A percentile compares a stretch with the other conserved stretches of the same genome.
Conservation (phyloP, 1,140 invertebrate genomes). For the Geopemphigus sp. region DNA sequence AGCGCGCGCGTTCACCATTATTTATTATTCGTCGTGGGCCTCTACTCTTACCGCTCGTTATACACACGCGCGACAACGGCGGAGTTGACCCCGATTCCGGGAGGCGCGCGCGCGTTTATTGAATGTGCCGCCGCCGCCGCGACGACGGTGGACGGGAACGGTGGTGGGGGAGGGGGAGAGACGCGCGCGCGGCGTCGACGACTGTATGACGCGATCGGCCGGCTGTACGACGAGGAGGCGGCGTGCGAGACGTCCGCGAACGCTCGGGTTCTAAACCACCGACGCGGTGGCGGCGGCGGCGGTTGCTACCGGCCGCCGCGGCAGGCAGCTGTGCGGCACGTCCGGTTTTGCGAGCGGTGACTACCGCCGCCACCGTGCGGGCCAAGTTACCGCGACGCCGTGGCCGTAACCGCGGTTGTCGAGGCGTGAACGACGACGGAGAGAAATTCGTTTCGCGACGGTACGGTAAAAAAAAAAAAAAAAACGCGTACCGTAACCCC, state of each 20-base stretch:
- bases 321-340: slow-evolving; percentile 27
- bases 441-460: no score
- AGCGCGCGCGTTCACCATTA: no score
- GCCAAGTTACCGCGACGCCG: neutral
- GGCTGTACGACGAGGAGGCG: neutral
- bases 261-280: slow-evolving; percentile 3
- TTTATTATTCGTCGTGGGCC: no score
- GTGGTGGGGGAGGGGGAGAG: neutral
- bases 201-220: neutral
- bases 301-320: slow-evolving; percentile 12
- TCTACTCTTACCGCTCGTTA: no score
- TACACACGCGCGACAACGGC: neutral
- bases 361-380: neutral
- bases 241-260: slow-evolving; percentile 19
- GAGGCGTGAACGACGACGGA: neutral
- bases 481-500: neutral
- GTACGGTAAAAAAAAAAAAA: no score
- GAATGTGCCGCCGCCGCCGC: neutral
- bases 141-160: slow-evolving; percentile 19
- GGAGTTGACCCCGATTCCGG: slow-evolving; percentile 23
- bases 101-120: slow-evolving; percentile 28
- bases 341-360: slow-evolving; percentile 24
- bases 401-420: neutral
- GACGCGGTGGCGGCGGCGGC: slow-evolving; percentile 1
- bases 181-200: no score